These are phyloP conservation scores for Machimus atricapillus DNA, from an alignment of 2,888 invertebrate species.

Conservation along the genomic window DNA sequence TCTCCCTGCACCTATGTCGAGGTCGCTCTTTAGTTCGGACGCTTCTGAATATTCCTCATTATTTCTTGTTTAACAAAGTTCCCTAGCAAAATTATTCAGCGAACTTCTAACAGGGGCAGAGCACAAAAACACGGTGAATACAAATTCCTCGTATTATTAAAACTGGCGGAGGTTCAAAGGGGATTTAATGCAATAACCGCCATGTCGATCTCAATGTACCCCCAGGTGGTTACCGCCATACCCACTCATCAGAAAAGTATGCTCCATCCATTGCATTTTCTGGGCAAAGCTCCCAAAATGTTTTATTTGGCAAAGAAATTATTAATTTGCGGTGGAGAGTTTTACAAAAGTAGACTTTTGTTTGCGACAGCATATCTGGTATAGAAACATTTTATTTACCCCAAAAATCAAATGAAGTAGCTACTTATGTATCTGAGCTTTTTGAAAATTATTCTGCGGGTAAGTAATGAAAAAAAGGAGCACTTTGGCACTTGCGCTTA, in stretches of 20 bases:
- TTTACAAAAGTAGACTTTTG: not conserved
- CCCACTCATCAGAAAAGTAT: not conserved
- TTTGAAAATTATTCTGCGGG: no score
- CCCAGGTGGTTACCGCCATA: not conserved
- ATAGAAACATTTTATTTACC: no score
- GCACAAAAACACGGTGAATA: constrained; percentile 9
- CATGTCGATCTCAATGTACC: not conserved
- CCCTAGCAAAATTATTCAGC: not conserved
- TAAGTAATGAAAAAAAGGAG: no score
- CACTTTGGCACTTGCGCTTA: no score
- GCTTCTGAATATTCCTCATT: constrained; percentile 15
- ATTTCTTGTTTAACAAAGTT: constrained; percentile 8
- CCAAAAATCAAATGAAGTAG: no score
- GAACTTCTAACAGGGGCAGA: not conserved
- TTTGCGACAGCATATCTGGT: not conserved
- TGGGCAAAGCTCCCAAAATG: not conserved
- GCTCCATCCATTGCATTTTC: not conserved
- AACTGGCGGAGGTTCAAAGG: constrained; percentile 9
- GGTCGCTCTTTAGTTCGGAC: not conserved
- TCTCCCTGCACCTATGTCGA: not conserved
- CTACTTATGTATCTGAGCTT: no score
- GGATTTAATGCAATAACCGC: constrained; percentile 8
- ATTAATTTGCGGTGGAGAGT: not conserved
- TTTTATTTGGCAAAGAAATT: not conserved
- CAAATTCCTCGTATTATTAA: constrained; percentile 10